Evolutionary conservation across 2,113 vertebrate genomes (phyloP).

Genomic region (Pantherophis guttatus): DNA sequence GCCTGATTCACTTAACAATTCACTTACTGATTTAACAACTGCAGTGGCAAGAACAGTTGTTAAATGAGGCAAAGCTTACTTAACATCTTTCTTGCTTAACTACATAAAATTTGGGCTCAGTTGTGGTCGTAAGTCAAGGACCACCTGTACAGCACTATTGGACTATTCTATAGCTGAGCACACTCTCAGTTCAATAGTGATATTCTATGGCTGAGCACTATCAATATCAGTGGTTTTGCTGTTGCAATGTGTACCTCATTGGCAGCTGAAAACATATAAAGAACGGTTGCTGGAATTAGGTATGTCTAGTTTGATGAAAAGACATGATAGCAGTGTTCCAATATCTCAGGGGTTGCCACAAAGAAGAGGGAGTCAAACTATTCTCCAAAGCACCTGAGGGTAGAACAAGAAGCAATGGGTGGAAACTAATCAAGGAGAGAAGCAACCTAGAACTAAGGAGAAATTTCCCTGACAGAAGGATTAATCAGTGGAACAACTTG

Average conservation of each 20-base stretch:
- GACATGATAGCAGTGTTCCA: no score
- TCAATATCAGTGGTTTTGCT: background rate
- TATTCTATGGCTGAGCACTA: background rate
- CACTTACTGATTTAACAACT: background rate
- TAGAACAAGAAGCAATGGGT: no score
- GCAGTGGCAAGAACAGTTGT: background rate
- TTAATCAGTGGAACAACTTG: no score
- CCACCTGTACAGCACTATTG: background rate
- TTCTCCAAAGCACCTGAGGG: no score
- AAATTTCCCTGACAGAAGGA: no score
- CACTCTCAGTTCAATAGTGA: background rate
- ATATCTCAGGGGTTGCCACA: no score
- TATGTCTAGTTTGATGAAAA: no score
- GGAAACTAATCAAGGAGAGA: no score
- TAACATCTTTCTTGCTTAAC: background rate
- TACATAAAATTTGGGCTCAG: background rate
- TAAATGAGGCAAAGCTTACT: background rate
- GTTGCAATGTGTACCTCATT: background rate
- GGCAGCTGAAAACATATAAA: background rate
- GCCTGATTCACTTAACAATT: background rate
- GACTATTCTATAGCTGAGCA: background rate
- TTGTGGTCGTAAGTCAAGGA: no score
- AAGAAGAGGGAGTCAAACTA: no score
- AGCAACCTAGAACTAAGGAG: no score
- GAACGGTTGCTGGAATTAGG: no score